Evolutionary conservation across 2,888 invertebrate genomes (phyloP).

Genomic region (Ornithoptera priamus): DNA sequence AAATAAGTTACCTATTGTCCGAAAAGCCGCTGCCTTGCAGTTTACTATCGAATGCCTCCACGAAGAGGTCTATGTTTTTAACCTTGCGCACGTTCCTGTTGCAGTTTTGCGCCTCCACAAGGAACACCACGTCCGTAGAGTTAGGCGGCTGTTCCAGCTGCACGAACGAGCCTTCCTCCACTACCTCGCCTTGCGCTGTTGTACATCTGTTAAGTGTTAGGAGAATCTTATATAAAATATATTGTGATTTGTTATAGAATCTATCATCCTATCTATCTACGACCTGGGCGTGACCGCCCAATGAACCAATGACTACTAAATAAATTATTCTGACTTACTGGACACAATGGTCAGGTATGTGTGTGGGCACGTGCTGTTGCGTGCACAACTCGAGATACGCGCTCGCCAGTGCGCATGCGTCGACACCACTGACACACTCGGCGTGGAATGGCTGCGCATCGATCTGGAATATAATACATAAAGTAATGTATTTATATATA

Average conservation of each 20-base stretch:
- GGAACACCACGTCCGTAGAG: constrained; percentile 92
- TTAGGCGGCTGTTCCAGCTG: constrained; percentile 82
- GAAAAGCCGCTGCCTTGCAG: constrained; percentile 81
- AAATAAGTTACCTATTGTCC: constrained; percentile 82
- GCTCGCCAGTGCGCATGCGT: constrained; percentile 88
- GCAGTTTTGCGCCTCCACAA: constrained; percentile 92
- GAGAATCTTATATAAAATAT: too few relatives aligned
- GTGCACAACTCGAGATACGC: constrained; percentile 91
- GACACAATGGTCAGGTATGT: constrained; percentile 90
- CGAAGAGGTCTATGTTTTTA: constrained; percentile 85
- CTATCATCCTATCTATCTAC: too few relatives aligned
- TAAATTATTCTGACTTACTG: constrained; percentile 74
- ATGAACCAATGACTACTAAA: too few relatives aligned
- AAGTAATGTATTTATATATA: too few relatives aligned
- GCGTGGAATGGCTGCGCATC: constrained; percentile 81
- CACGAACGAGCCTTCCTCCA: constrained; percentile 88
- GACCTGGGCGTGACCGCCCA: too few relatives aligned
- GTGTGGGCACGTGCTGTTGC: constrained; percentile 85
- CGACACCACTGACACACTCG: constrained; percentile 81
- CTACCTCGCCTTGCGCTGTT: constrained; percentile 82
- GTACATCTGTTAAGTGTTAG: constrained; percentile 79
- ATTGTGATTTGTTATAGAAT: too few relatives aligned
- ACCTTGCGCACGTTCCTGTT: constrained; percentile 84
- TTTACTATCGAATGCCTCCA: constrained; percentile 85
- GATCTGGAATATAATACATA: constrained; percentile 61